Base-by-base conservation (phyloP, 1,140 invertebrate genomes). In the Heterodera carotae region DNA sequence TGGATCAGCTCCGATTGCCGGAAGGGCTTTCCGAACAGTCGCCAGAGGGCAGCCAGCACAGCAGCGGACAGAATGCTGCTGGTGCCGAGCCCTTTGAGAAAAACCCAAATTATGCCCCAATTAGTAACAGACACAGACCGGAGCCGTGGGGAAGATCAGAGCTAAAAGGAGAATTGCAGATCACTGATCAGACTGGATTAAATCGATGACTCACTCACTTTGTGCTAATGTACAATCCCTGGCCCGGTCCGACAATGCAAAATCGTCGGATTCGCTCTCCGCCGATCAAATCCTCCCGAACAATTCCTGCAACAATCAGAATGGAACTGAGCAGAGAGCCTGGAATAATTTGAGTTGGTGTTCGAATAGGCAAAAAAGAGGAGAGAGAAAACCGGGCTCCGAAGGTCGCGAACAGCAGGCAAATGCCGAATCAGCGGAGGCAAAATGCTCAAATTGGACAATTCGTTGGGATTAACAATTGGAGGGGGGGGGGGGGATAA, bases 121-220 rank as follows among this genome's bases (percentile, higher is more conserved):
- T n/a, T n/a, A 25, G 27, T 5, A 18, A 5, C 48, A 22, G 18
- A 56, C n/a, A 66, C 53, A 22, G 15, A 64, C 81, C 81, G 43
- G 83, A 84, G 8, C 82, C 82, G 29, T 84, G 82, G 18, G 82
- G 82, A 33, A 83, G 62, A 67, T 76, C 60, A 10, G 82, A 84
- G 18, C 67, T 67, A 27, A 73, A 78, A 10, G 27, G 2, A 66
- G 75, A 70, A 75, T 62, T 4, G 71, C 67, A 25, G 64, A 39
- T 33, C 34, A 27, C 34, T 69, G 29, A 27, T n/a, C 27, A 69
- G n/a, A 18, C n/a, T n/a, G n/a, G n/a, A 71, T 12, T 48, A 39
- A 22, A n/a, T n/a, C n/a, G n/a, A n/a, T n/a, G n/a, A n/a, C n/a
- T n/a, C n/a, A n/a, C 31, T 59, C 34, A 73, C 70, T 73, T 53